Evolutionary conservation across 1,140 invertebrate genomes (phyloP).

Genomic region (Cryptotermes secundus): DNA sequence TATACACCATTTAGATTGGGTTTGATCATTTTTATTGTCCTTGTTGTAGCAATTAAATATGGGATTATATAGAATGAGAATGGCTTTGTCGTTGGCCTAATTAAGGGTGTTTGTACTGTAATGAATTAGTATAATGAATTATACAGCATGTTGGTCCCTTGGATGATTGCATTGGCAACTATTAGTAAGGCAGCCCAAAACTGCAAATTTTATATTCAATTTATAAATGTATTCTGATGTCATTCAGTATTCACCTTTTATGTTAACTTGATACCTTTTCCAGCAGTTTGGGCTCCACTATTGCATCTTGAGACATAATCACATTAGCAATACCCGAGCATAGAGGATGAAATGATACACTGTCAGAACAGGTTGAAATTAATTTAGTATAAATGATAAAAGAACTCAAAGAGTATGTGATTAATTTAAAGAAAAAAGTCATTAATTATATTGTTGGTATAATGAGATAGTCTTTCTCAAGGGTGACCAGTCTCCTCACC

Average conservation of each 20-base stretch:
- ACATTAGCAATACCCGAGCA: background rate
- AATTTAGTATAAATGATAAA: background rate
- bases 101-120: slow-evolving; percentile 30
- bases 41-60: slow-evolving; percentile 2
- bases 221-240: background rate
- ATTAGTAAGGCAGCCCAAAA: slow-evolving; percentile 27
- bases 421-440: background rate
- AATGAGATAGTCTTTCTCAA: background rate
- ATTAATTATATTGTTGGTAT: background rate
- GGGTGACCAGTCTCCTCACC: background rate
- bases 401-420: background rate
- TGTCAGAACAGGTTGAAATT: background rate
- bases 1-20: background rate
- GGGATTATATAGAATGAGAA: slow-evolving; percentile 1
- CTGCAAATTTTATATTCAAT: background rate
- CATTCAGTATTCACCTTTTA: background rate
- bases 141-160: slow-evolving; percentile 36
- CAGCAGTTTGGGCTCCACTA: background rate
- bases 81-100: background rate
- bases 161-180: slow-evolving; percentile 29
- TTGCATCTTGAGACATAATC: background rate
- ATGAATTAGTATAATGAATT: slow-evolving; percentile 17
- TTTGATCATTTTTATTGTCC: background rate
- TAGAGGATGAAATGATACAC: background rate
- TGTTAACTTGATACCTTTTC: background rate